Conservation (phyloP, 1,140 invertebrate species). For the Trachelipus rathkii region DNA sequence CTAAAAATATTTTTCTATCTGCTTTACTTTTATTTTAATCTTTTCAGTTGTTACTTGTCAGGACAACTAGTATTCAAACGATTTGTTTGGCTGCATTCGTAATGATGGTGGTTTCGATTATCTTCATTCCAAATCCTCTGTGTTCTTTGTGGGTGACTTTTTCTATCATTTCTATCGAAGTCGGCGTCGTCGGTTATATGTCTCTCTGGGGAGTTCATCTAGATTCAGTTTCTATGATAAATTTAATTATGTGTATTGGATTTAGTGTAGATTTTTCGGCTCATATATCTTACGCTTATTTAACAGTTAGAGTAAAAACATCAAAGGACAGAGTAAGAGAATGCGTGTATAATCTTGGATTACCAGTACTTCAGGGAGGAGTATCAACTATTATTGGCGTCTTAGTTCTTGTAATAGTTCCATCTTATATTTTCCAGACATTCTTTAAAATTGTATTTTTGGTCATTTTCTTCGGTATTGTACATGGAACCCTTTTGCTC, state of each 20-base stretch:
- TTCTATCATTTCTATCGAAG: constrained; percentile 91
- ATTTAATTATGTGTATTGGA: constrained; percentile 96
- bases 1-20: not conserved
- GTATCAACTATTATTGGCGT: no score
- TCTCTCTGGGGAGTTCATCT: constrained; percentile 89
- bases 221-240: constrained; percentile 97
- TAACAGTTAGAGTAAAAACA: no score
- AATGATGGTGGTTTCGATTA: constrained; percentile 94
- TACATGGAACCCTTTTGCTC: no score
- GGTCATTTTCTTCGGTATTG: no score
- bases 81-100: constrained; percentile 86
- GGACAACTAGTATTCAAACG: constrained; percentile 86
- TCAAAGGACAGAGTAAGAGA: no score
- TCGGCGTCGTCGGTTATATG: constrained; percentile 96
- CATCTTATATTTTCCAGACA: no score
- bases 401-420: no score
- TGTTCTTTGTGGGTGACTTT: constrained; percentile 93
- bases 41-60: constrained; percentile 84
- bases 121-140: constrained; percentile 90
- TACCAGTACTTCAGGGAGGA: no score
- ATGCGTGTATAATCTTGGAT: no score
- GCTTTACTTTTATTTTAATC: constrained; percentile 34
- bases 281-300: no score
- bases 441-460: no score
- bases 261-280: constrained; percentile 97